Evolutionary conservation across 2,113 vertebrate genomes (phyloP), one percentile per base, ranked within the genome.

Genomic region (Datnioides undecimradiatus): DNA sequence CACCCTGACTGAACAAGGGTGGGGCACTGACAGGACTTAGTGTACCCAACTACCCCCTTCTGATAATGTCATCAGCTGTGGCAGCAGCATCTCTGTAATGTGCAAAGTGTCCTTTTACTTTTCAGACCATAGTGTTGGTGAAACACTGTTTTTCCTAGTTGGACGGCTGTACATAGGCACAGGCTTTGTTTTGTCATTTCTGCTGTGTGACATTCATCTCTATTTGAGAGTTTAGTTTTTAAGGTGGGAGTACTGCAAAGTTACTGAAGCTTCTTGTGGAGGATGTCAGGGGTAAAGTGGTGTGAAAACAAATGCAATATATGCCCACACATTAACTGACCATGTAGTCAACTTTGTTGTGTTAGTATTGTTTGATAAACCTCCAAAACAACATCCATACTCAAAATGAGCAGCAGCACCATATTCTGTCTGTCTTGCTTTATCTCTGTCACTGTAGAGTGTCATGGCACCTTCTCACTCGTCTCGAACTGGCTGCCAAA

Each of bases 31-130:
- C 41, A 2, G 38, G 46, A 59, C 59, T 46, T 9, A 0, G 23
- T 74, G 72, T 58, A 64, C 63, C 80, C 70, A 84, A 77, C 58
- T 85, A 80, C 77, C 86, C 79, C 69, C 69, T 84, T 59, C 66
- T 86, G 85, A 80, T 86, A 63, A 73, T 38, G 69, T 70, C 64
- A 59, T 82, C 55, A 55, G 48, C 59, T 72, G 73, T 68, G 45
- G 16, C 76, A 68, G 69, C 29, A 49, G 46, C 43, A 54, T 75
- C 49, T 38, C 25, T 41, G 25, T 17, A 16, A 16, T 23, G 19
- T 57, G 46, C 12, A 63, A 33, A 64, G 34, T 52, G 27, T 25
- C 41, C 33, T 48, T 73, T 51, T 33, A 52, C 17, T 13, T 54
- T 23, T 71, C 8, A n/a, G 23, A 31, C 12, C 25, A 34, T 49